Percentiles rank a stretch among this genome's conserved stretches.
phyloP scores from a whole-genome alignment of 2,888 invertebrate genomes.

The Galerucella nymphaeae region DNA sequence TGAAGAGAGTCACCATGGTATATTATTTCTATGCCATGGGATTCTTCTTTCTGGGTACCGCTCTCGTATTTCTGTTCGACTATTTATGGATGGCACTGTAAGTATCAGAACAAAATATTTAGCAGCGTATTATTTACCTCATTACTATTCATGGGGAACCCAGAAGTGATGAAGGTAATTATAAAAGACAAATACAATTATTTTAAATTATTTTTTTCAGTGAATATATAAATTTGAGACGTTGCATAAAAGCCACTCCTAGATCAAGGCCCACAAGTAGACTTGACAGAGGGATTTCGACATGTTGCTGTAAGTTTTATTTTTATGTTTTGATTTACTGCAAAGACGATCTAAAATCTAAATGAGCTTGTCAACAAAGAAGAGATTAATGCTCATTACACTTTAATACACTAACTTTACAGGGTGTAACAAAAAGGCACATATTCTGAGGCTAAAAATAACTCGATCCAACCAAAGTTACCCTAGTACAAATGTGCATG shows the following conservation, averaged over 20 bases:
- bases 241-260: background rate
- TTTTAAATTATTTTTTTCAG: background rate
- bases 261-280: background rate
- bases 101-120: background rate
- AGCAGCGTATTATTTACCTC: too few species aligned
- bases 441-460: too few species aligned
- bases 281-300: conserved; percentile 3
- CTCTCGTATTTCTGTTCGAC: conserved; percentile 21
- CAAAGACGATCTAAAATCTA: too few species aligned
- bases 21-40: conserved; percentile 1
- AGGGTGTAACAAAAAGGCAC: too few species aligned
- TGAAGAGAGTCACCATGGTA: conserved; percentile 11
- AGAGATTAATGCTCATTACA: too few species aligned
- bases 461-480: too few species aligned
- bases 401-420: too few species aligned
- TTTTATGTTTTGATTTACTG: background rate
- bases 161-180: too few species aligned
- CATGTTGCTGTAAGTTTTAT: conserved; percentile 2
- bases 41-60: background rate
- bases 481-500: too few species aligned
- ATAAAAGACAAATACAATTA: background rate
- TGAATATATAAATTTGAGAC: conserved; percentile 15
- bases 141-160: too few species aligned
- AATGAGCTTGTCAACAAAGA: too few species aligned
- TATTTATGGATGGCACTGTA: conserved; percentile 26